Evolutionary conservation across 2,797 vertebrate species (phyloP).

Genomic region (Decapterus maruadsi): DNA sequence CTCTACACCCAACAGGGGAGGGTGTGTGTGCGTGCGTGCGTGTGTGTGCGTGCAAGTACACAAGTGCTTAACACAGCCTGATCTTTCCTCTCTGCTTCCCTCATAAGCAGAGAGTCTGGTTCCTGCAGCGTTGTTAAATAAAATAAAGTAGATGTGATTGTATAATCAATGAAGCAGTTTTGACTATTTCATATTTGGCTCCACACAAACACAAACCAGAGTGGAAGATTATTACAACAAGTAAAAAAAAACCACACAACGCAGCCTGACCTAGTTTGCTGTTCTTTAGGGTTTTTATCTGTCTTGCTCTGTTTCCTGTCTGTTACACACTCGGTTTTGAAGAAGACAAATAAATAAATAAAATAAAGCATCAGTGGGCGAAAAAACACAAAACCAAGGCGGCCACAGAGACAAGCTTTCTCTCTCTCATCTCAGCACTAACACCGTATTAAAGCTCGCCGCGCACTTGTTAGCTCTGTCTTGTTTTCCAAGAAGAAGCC

Average conservation of each 20-base stretch:
- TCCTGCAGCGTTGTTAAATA: conserved; percentile 50
- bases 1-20: conserved; percentile 84
- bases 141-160: conserved; percentile 46
- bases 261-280: conserved; percentile 55
- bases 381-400: conserved; percentile 43
- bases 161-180: conserved; percentile 44
- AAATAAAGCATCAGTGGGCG: conserved; percentile 17
- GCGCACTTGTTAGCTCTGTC: conserved; percentile 64
- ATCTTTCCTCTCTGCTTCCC: conserved; percentile 66
- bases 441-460: conserved; percentile 60
- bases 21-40: conserved; percentile 59
- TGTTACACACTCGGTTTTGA: conserved; percentile 39
- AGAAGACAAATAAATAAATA: not conserved
- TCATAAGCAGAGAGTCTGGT: conserved; percentile 48
- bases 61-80: conserved; percentile 76
- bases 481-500: conserved; percentile 62
- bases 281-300: conserved; percentile 59
- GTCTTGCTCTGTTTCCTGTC: conserved; percentile 72
- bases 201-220: not conserved
- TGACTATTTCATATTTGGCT: conserved; percentile 16
- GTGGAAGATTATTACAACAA: conserved; percentile 34
- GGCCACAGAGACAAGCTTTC: conserved; percentile 44
- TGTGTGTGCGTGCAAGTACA: conserved; percentile 42
- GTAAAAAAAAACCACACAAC: not conserved
- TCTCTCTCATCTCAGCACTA: conserved; percentile 56